Evolutionary conservation across 2,113 vertebrate genomes (phyloP).

Genomic region (Rhadina sibilatrix): DNA sequence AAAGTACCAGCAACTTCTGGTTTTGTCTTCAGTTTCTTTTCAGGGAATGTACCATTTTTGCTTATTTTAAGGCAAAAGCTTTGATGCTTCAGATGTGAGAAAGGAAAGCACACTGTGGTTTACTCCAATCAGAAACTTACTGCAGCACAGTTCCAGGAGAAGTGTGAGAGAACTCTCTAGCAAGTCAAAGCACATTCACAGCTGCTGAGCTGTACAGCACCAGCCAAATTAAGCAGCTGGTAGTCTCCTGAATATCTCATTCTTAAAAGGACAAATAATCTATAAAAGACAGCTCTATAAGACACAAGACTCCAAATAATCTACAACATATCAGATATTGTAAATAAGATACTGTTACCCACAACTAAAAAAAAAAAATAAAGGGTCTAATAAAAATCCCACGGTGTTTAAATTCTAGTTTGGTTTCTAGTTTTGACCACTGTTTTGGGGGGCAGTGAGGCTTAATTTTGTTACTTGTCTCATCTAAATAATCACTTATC

Average conservation of each 20-base stretch:
- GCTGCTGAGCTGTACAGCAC: not conserved
- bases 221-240: not conserved
- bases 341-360: not conserved
- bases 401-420: not conserved
- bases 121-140: not conserved
- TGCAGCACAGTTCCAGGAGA: not conserved
- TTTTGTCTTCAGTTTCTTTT: not conserved
- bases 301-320: not conserved
- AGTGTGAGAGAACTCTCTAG: not conserved
- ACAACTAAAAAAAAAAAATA: not conserved
- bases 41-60: not conserved
- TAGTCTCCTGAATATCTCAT: not conserved
- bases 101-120: not conserved
- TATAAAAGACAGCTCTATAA: not conserved
- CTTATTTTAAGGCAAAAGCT: not conserved
- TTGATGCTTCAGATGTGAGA: not conserved
- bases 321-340: not conserved
- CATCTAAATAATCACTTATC: not conserved
- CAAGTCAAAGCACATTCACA: not conserved
- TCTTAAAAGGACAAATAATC: not conserved
- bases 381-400: not conserved
- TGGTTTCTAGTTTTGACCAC: not conserved
- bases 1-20: not conserved
- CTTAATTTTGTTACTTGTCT: not conserved
- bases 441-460: fast-evolving